phyloP scores from a whole-genome alignment of 2,113 vertebrate species.

The Hydropotes inermis region DNA sequence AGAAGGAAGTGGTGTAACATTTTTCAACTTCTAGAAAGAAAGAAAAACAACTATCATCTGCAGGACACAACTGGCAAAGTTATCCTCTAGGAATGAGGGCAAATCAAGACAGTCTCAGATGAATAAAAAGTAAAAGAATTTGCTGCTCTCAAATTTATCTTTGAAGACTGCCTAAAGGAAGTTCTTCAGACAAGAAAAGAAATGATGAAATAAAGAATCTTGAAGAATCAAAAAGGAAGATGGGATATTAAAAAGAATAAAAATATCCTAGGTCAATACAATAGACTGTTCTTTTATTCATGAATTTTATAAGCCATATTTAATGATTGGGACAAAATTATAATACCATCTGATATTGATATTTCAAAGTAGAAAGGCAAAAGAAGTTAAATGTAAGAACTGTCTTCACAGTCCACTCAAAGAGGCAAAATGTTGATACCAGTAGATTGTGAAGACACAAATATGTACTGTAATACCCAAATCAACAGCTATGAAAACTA shows the following conservation, averaged over 20 bases:
- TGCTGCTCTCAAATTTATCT: not conserved
- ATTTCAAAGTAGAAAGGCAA: not conserved
- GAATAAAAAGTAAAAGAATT: not conserved
- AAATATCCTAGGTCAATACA: not conserved
- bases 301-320: not conserved
- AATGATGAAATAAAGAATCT: not conserved
- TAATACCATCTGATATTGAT: not conserved
- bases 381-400: not conserved
- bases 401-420: not conserved
- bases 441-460: not conserved
- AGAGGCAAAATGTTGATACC: not conserved
- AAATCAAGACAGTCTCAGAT: not conserved
- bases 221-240: not conserved
- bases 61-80: not conserved
- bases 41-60: not conserved
- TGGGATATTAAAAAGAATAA: not conserved
- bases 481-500: not conserved
- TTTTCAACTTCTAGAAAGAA: not conserved
- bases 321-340: not conserved
- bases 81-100: not conserved
- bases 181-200: not conserved
- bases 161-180: not conserved
- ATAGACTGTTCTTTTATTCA: not conserved
- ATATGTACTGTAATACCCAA: not conserved
- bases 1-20: not conserved